Evolutionary conservation across 2,888 invertebrate genomes (phyloP).

Genomic region (Agriopis marginaria): DNA sequence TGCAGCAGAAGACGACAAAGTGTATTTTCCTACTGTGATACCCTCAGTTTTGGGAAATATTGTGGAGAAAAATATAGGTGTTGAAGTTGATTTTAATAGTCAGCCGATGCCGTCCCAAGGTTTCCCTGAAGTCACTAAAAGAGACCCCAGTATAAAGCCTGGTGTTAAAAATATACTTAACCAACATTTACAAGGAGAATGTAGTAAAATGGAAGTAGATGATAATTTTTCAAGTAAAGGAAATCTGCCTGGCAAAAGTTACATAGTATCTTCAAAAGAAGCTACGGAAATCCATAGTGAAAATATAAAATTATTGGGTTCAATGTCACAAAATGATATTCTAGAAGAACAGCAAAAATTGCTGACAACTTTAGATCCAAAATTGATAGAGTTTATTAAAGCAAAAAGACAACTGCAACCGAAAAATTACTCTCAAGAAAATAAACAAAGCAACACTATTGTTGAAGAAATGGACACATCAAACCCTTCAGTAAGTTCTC

Average conservation of each 20-base stretch:
- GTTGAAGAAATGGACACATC: constrained; percentile 65
- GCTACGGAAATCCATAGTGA: constrained; percentile 89
- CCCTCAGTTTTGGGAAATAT: constrained; percentile 83
- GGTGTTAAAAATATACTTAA: constrained; percentile 82
- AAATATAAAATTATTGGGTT: constrained; percentile 88
- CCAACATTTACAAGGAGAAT: constrained; percentile 64
- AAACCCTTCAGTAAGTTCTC: constrained; percentile 45
- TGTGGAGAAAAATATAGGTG: constrained; percentile 80
- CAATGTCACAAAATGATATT: constrained; percentile 92
- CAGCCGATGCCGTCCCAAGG: constrained; percentile 71
- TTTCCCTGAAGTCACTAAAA: constrained; percentile 81
- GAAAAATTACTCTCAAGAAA: not conserved
- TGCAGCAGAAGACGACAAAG: constrained; percentile 70
- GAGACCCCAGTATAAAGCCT: constrained; percentile 60
- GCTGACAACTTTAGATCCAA: constrained; percentile 87
- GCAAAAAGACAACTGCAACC: constrained; percentile 57
- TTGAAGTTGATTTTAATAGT: constrained; percentile 50
- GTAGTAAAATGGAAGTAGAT: constrained; percentile 66
- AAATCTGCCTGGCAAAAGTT: constrained; percentile 74
- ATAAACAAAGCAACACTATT: constrained; percentile 1
- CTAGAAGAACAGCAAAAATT: constrained; percentile 90
- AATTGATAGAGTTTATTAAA: constrained; percentile 89
- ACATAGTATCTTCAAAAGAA: constrained; percentile 78
- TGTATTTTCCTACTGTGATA: constrained; percentile 79
- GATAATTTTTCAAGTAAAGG: constrained; percentile 43